Conservation (phyloP, 2,113 vertebrate species). For the Indicator indicator region DNA sequence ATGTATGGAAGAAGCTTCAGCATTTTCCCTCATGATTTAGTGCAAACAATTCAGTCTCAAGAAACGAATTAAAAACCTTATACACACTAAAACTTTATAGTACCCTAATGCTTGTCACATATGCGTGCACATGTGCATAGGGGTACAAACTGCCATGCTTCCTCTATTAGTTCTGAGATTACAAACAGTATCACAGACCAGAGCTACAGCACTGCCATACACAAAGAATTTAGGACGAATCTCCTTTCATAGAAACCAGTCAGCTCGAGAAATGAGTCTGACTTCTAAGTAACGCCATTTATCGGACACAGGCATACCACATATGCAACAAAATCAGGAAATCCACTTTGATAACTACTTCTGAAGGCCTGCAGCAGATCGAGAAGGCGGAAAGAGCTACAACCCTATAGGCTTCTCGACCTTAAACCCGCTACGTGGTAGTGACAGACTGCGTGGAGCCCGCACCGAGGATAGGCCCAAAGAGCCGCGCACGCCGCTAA, state of each 20-base stretch:
- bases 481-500: accelerated
- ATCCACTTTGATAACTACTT: accelerated
- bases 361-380: background rate
- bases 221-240: accelerated
- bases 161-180: accelerated
- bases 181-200: accelerated
- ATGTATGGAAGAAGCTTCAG: accelerated
- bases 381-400: accelerated
- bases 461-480: background rate
- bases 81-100: background rate
- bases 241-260: accelerated
- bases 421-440: accelerated
- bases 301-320: accelerated
- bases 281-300: background rate
- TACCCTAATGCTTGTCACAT: accelerated
- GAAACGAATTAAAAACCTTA: accelerated
- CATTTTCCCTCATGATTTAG: background rate
- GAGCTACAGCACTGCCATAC: too few species aligned
- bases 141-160: accelerated
- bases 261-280: accelerated
- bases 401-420: background rate
- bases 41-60: background rate
- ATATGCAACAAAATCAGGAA: accelerated
- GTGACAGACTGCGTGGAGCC: accelerated
- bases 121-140: accelerated